Base-by-base conservation (phyloP, 2,797 vertebrate species). In the Mallotus villosus region DNA sequence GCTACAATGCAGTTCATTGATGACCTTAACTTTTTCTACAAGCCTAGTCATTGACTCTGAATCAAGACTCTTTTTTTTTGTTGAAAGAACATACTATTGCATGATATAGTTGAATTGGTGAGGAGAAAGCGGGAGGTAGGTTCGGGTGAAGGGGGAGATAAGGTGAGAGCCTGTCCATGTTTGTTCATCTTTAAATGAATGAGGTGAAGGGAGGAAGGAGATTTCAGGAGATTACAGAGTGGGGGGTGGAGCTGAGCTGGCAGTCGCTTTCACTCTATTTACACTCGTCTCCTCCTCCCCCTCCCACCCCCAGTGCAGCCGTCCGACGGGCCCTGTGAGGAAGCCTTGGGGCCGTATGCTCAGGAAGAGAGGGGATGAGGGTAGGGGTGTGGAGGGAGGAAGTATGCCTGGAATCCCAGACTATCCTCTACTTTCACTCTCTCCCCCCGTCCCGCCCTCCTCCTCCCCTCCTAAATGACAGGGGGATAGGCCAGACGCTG, bases 321-420 rank as follows among this genome's bases (percentile, higher is more conserved):
- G 27, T 65, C 53, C 37, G 9, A 21, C 37, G 57, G 61, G 58
- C 57, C 29, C 27, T 16, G 73, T 74, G 78, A 81, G 83, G 79
- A 81, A 68, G 68, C 75, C 78, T 73, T 68, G 84, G 70, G 75
- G 63, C 82, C 74, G 76, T 76, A 78, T 77, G 60, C 41, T 82
- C 67, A 81, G 81, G 70, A 73, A 79, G 60, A 69, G 74, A 79
- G 60, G 82, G 74, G 70, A 65, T 0, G 22, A 61, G 73, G 29
- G 41, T 41, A 17, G 16, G 51, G 16, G 51, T 55, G 51, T 41
- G 53, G 17, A 34, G 27, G 41, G 62, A 78, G 12, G 75, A 85
- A 92, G 87, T 89, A 92, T 82, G 68, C 67, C 67, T 91, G 81
- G 79, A 93, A 92, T 93, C 82, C 87, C 85, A 86, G 71, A 82